A percentile compares a stretch with the other conserved stretches of the same genome.
Evolutionary conservation across 2,888 invertebrate species (phyloP).

Genomic region (Dynastes hyllus): DNA sequence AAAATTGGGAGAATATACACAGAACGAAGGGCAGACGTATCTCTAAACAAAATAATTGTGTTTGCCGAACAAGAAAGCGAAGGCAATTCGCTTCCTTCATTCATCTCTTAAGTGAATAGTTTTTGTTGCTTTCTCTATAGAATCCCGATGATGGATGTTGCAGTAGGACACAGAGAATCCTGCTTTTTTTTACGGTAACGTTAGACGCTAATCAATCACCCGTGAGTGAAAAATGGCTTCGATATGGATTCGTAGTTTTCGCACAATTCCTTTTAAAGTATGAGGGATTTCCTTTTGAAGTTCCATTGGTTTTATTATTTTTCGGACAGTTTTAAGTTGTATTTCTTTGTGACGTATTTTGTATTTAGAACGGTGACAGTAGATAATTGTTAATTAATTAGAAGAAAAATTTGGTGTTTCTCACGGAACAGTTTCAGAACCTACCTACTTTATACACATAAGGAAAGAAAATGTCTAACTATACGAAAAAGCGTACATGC

Average conservation of each 20-base stretch:
- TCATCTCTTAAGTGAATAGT: slow-evolving; percentile 31
- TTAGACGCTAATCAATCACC: slow-evolving; percentile 24
- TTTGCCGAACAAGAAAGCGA: slow-evolving; percentile 15
- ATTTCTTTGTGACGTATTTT: too few species aligned
- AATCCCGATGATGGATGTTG: slow-evolving; percentile 27
- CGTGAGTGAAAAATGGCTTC: background rate
- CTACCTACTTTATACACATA: too few species aligned
- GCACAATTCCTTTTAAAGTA: too few species aligned
- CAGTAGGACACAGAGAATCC: slow-evolving; percentile 4
- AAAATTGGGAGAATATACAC: background rate
- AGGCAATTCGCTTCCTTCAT: slow-evolving; percentile 26
- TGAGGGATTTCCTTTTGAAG: too few species aligned
- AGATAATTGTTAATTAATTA: too few species aligned
- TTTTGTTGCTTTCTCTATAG: slow-evolving; percentile 30
- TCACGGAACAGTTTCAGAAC: too few species aligned
- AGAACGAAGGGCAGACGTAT: background rate
- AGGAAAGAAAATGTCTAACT: too few species aligned
- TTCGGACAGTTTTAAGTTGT: too few species aligned
- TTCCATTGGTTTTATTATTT: too few species aligned
- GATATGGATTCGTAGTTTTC: background rate
- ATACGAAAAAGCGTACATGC: too few species aligned
- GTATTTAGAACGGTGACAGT: too few species aligned
- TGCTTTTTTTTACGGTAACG: background rate
- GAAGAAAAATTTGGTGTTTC: too few species aligned
- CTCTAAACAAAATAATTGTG: slow-evolving; percentile 20